Percentiles rank a stretch among this genome's conserved stretches.
Evolutionary conservation across 2,888 invertebrate genomes (phyloP).

Genomic region (Azorinus chamasolen): DNA sequence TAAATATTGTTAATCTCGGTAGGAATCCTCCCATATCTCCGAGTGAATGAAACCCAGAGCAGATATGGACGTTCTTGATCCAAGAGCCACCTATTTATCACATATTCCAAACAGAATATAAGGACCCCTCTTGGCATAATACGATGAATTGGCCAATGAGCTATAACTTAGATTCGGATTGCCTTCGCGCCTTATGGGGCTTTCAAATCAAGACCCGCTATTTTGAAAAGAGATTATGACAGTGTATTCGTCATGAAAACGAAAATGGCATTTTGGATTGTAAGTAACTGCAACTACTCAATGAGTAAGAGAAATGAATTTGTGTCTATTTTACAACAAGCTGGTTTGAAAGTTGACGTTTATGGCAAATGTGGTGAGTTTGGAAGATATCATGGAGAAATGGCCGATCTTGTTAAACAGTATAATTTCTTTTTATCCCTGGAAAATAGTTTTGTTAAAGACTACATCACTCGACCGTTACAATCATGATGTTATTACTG

Average conservation of each 20-base stretch:
- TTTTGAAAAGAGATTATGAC: slow-evolving; percentile 4
- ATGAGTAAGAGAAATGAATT: neutral
- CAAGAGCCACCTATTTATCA: no score
- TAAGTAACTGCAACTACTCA: slow-evolving; percentile 16
- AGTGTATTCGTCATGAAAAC: slow-evolving; percentile 14
- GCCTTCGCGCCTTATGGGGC: slow-evolving; percentile 7
- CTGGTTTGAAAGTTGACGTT: slow-evolving; percentile 11
- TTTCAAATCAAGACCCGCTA: neutral
- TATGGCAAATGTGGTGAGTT: neutral
- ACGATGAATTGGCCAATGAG: slow-evolving; percentile 27
- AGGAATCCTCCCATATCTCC: no score
- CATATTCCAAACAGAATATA: neutral
- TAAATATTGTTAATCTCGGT: no score
- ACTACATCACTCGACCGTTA: slow-evolving; percentile 59
- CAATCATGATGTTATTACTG: slow-evolving; percentile 38
- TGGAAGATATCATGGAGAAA: no score
- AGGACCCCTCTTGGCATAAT: neutral
- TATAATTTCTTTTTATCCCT: slow-evolving; percentile 18
- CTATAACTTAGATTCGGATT: slow-evolving; percentile 18
- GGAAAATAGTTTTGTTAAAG: slow-evolving; percentile 61
- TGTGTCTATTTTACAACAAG: neutral
- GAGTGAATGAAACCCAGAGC: no score
- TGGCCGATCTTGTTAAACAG: slow-evolving; percentile 54
- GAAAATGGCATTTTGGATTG: slow-evolving; percentile 22
- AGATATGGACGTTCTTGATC: no score